A percentile compares a stretch with the other conserved stretches of the same genome.
Conservation (phyloP, 2,113 vertebrate species). For the Serilophus lunatus region DNA sequence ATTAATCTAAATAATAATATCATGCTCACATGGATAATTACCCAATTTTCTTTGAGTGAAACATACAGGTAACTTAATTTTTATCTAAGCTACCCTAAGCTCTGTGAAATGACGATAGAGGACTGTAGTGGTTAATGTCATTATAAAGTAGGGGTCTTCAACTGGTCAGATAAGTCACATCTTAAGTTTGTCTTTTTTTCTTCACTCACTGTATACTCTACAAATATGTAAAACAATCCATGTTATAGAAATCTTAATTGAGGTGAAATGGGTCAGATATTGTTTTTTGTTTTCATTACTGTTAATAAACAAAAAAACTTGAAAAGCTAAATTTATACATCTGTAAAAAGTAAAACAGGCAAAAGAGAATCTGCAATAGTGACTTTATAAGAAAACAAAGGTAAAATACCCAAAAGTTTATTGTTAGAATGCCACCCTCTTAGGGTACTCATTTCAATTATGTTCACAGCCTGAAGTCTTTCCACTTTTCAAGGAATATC, state of each 20-base stretch:
- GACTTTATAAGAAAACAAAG: not conserved
- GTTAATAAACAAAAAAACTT: not conserved
- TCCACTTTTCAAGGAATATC: not conserved
- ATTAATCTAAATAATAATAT: not conserved
- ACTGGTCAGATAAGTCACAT: not conserved
- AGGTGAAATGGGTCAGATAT: not conserved
- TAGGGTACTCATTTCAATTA: not conserved
- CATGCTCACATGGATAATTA: not conserved
- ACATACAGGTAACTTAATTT: not conserved
- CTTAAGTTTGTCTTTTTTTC: not conserved
- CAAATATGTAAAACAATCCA: not conserved
- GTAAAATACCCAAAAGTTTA: not conserved
- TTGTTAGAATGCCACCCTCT: not conserved
- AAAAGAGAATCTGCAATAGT: not conserved
- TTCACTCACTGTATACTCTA: not conserved
- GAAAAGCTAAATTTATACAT: not conserved
- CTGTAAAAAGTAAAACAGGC: not conserved
- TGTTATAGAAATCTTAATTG: not conserved
- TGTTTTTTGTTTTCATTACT: not conserved
- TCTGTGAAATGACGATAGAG: not conserved
- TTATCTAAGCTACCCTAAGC: not conserved
- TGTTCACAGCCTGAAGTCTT: not conserved
- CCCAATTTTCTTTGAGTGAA: not conserved
- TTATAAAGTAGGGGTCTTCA: not conserved
- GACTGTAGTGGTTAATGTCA: not conserved